Percentiles rank a stretch among this genome's conserved stretches.
Evolutionary conservation across 1,140 invertebrate species (phyloP).

Genomic region (Lasioglossum albipes): DNA sequence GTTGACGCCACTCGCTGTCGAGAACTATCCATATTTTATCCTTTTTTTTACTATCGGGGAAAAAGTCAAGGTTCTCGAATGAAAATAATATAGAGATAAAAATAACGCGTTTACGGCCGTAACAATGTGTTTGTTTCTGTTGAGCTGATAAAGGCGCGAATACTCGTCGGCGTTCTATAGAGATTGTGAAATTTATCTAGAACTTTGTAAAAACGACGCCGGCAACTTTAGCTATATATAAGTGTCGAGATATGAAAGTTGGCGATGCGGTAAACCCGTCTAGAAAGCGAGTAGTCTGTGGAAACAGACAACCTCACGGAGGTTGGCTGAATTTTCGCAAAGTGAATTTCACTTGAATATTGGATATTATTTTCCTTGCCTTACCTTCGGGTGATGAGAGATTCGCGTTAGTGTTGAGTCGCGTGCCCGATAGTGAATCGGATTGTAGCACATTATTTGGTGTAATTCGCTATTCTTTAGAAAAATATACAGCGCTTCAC

Average conservation of each 20-base stretch:
- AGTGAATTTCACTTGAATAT: conserved; percentile 62
- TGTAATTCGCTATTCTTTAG: conserved; percentile 48
- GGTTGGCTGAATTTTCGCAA: conserved; percentile 68
- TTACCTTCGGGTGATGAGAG: conserved; percentile 53
- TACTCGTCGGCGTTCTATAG: background rate
- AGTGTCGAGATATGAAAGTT: background rate
- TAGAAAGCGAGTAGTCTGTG: conserved; percentile 55
- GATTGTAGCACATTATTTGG: conserved; percentile 31
- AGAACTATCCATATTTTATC: too few relatives aligned
- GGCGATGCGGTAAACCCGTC: conserved; percentile 25
- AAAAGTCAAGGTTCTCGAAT: background rate
- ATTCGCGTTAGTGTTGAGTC: conserved; percentile 36
- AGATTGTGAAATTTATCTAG: background rate
- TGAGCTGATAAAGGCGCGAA: background rate
- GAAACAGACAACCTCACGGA: conserved; percentile 64
- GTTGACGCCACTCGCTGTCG: background rate
- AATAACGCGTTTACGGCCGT: background rate
- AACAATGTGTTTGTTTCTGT: background rate
- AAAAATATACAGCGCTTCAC: conserved; percentile 65
- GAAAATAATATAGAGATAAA: background rate
- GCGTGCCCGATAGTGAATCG: conserved; percentile 36
- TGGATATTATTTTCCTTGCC: conserved; percentile 52
- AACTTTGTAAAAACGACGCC: conserved; percentile 11
- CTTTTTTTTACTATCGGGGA: too few relatives aligned
- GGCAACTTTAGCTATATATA: too few relatives aligned